Evolutionary conservation across 2,888 invertebrate genomes (phyloP).

Genomic region (Geophilus truncorum): DNA sequence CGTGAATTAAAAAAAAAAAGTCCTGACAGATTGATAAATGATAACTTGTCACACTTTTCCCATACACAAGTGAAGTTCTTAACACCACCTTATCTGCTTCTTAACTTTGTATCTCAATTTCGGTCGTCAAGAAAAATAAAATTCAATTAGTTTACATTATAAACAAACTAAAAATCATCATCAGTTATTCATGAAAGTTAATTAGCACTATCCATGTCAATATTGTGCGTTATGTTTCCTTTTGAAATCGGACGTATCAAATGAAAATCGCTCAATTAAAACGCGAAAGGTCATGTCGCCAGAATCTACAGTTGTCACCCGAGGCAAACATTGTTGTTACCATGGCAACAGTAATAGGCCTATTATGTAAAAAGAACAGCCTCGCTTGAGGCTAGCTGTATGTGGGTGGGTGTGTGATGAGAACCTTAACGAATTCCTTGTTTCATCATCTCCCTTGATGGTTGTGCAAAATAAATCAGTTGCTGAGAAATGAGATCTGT

Average conservation of each 20-base stretch:
- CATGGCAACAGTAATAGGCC: constrained; percentile 1
- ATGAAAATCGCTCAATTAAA: not conserved
- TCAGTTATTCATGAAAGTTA: too few species aligned
- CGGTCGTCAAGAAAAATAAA: too few species aligned
- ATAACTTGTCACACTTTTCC: too few species aligned
- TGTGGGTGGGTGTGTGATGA: constrained; percentile 27
- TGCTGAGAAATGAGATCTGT: constrained; percentile 27
- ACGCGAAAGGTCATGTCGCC: not conserved
- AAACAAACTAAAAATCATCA: too few species aligned
- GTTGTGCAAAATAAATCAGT: constrained; percentile 27
- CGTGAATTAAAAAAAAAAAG: too few species aligned
- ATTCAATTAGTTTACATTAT: too few species aligned
- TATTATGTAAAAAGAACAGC: constrained; percentile 6
- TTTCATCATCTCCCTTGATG: constrained; percentile 27
- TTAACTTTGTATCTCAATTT: too few species aligned
- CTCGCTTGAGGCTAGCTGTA: not conserved
- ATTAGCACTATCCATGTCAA: too few species aligned
- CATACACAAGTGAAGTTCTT: too few species aligned
- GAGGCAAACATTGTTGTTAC: not conserved
- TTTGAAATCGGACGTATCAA: not conserved
- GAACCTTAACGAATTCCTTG: constrained; percentile 27
- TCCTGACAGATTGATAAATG: too few species aligned
- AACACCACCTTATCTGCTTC: too few species aligned
- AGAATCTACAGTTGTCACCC: not conserved
- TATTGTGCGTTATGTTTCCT: too few species aligned